Conservation (phyloP, 2,113 vertebrate genomes). For the Mirounga angustirostris region DNA sequence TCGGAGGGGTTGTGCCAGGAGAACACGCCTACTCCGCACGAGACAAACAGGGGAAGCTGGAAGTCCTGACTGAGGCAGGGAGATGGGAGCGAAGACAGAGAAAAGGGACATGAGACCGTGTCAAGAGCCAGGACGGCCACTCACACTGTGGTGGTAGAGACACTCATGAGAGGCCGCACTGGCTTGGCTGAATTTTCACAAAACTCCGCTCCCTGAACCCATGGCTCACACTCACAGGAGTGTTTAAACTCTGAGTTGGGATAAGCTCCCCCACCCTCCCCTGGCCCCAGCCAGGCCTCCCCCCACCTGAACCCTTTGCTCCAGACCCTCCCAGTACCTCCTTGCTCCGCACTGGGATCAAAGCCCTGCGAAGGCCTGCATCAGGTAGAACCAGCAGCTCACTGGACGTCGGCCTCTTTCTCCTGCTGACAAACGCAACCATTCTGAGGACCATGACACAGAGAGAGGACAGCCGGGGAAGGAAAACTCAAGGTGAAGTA, state of each 20-base stretch:
- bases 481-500: neutral
- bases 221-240: neutral
- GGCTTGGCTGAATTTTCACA: neutral
- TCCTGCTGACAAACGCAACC: conserved; percentile 36
- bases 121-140: neutral
- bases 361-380: neutral
- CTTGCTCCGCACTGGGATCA: neutral
- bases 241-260: neutral
- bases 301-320: neutral
- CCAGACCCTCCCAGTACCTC: neutral
- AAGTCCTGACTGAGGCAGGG: conserved; percentile 3
- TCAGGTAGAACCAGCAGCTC: neutral
- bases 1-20: neutral
- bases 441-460: neutral
- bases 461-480: neutral
- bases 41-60: neutral
- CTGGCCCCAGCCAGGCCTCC: neutral
- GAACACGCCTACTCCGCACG: neutral
- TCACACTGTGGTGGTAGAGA: neutral
- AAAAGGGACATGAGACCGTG: neutral
- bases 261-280: neutral
- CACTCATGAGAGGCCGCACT: neutral
- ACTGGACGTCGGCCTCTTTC: neutral
- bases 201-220: neutral
- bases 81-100: neutral